A percentile compares a stretch with the other conserved stretches of the same genome.
Conservation (phyloP, 2,113 vertebrate species). For the Myxocyprinus asiaticus region DNA sequence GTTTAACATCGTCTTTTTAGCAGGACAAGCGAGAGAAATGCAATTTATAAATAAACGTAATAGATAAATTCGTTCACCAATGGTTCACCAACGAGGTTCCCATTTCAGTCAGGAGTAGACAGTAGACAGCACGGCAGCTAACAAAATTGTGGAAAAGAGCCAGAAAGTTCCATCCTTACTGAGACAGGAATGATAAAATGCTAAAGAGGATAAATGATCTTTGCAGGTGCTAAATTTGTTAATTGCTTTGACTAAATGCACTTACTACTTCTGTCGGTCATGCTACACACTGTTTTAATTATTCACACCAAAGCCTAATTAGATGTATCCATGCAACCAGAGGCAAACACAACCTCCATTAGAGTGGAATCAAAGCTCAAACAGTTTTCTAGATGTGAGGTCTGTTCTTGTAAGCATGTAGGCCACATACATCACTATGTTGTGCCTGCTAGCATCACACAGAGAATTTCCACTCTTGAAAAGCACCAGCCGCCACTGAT, state of each 20-base stretch:
- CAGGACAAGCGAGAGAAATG: too few species aligned
- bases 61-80: too few species aligned
- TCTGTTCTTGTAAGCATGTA: slow-evolving; percentile 60
- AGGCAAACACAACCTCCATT: slow-evolving; percentile 74
- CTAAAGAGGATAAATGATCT: slow-evolving; percentile 60
- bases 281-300: slow-evolving; percentile 73
- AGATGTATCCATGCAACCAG: slow-evolving; percentile 74
- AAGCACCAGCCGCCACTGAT: too few species aligned
- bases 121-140: background rate
- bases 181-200: background rate
- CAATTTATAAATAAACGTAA: too few species aligned
- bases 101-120: background rate
- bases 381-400: slow-evolving; percentile 47
- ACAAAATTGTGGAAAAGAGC: slow-evolving; percentile 56
- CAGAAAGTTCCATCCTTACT: slow-evolving; percentile 58
- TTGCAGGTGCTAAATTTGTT: slow-evolving; percentile 74
- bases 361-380: slow-evolving; percentile 71
- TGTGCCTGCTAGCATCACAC: background rate
- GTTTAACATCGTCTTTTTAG: too few species aligned
- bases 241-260: slow-evolving; percentile 74
- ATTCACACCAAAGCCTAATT: slow-evolving; percentile 75
- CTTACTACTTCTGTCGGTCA: slow-evolving; percentile 67
- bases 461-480: too few species aligned
- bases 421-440: background rate
- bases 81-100: too few species aligned